These are phyloP conservation scores for Drosophila engyochracea DNA, from an alignment of 2,888 invertebrate species.

Conservation along the genomic window DNA sequence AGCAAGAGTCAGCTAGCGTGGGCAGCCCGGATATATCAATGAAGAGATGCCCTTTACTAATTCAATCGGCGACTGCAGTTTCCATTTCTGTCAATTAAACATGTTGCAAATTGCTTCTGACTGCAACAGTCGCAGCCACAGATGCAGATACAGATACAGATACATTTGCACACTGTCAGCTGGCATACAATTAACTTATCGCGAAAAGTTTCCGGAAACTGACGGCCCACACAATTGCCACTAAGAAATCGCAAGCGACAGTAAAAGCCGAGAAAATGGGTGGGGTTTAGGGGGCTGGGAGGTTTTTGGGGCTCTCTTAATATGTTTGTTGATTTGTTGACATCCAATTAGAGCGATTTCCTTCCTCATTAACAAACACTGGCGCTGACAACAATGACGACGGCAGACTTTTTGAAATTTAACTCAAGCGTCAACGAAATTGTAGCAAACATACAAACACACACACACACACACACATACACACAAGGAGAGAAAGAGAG, in stretches of 20 bases:
- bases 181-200: constrained; percentile 78
- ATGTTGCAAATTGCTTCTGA: constrained; percentile 45
- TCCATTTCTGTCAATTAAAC: constrained; percentile 74
- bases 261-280: not conserved
- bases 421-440: constrained; percentile 77
- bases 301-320: constrained; percentile 46
- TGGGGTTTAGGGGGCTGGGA: not conserved
- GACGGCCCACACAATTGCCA: constrained; percentile 71
- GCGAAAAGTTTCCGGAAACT: constrained; percentile 76
- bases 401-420: constrained; percentile 65
- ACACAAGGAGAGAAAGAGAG: not conserved
- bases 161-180: constrained; percentile 12
- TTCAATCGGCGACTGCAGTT: constrained; percentile 67
- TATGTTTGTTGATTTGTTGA: constrained; percentile 82
- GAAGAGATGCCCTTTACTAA: constrained; percentile 63
- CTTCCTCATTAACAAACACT: constrained; percentile 77
- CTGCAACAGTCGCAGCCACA: constrained; percentile 23
- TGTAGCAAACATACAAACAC: constrained; percentile 55
- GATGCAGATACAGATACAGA: constrained; percentile 2
- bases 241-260: constrained; percentile 33
- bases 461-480: constrained; percentile 20
- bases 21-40: constrained; percentile 76
- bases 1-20: constrained; percentile 12
- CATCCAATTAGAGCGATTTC: constrained; percentile 80
- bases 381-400: constrained; percentile 29